Percentiles rank a stretch among this genome's conserved stretches.
phyloP scores from a whole-genome alignment of 2,797 vertebrate species.

The Denticeps clupeoides region DNA sequence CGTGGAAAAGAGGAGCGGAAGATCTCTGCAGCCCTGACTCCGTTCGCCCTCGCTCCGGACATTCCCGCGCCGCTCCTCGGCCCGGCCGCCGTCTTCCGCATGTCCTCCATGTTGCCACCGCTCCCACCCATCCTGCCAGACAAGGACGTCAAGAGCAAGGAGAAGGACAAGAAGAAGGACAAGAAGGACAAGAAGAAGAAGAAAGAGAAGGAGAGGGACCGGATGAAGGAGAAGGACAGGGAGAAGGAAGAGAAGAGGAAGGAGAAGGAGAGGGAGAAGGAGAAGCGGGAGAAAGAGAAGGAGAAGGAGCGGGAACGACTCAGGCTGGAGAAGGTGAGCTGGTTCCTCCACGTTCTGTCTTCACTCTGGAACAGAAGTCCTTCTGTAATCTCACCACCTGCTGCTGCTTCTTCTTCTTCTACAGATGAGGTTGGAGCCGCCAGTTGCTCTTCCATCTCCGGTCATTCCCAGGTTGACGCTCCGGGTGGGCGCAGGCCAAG shows the following conservation, averaged over 20 bases:
- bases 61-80: constrained; percentile 56
- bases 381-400: too few species aligned
- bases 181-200: constrained; percentile 70
- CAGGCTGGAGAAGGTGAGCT: constrained; percentile 50
- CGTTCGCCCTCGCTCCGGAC: constrained; percentile 16
- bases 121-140: constrained; percentile 79
- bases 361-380: too few species aligned
- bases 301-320: constrained; percentile 66
- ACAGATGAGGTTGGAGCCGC: constrained; percentile 70
- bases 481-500: constrained; percentile 89
- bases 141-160: constrained; percentile 83
- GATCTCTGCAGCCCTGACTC: constrained; percentile 24
- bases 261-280: constrained; percentile 41
- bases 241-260: constrained; percentile 37
- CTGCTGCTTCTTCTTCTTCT: not conserved
- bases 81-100: constrained; percentile 61
- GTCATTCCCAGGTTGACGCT: constrained; percentile 94
- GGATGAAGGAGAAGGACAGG: constrained; percentile 35
- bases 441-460: constrained; percentile 71
- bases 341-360: too few species aligned
- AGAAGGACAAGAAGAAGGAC: constrained; percentile 74
- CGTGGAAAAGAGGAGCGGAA: constrained; percentile 76
- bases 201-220: constrained; percentile 64
- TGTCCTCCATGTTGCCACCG: constrained; percentile 71
- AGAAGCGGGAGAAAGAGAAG: constrained; percentile 60